These are phyloP conservation scores for Protosalanx chinensis DNA, from an alignment of 2,797 vertebrate genomes.

Conservation along the genomic window DNA sequence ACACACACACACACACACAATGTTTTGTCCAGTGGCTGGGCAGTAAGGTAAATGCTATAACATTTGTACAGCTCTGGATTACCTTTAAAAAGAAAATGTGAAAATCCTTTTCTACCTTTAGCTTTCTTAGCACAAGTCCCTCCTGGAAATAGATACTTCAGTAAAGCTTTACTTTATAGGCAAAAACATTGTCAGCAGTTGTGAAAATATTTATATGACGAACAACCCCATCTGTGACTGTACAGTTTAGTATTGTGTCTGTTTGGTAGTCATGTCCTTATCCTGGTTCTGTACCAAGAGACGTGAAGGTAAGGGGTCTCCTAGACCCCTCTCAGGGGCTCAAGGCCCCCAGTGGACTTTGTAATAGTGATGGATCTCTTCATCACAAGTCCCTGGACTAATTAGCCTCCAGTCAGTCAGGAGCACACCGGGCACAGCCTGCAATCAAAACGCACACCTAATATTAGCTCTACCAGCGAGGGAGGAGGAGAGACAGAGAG, in stretches of 20 bases:
- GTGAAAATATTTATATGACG: too few species aligned
- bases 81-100: not conserved
- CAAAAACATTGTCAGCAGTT: constrained; percentile 3
- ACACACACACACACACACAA: not conserved
- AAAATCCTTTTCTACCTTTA: not conserved
- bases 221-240: too few species aligned
- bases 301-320: not conserved
- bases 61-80: not conserved
- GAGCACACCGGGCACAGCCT: constrained; percentile 42
- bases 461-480: constrained; percentile 41
- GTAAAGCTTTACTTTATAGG: constrained; percentile 11
- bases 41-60: not conserved
- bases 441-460: constrained; percentile 46
- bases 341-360: not conserved
- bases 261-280: too few species aligned
- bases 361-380: constrained; percentile 13
- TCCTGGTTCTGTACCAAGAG: not conserved
- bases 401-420: constrained; percentile 47
- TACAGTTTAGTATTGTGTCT: too few species aligned
- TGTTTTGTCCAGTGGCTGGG: not conserved
- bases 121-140: constrained; percentile 23
- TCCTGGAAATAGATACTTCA: constrained; percentile 17
- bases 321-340: not conserved
- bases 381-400: constrained; percentile 38
- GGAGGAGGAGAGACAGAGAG: constrained; percentile 6